Evolutionary conservation across 2,888 invertebrate genomes (phyloP), one percentile per base, ranked within the genome.

Genomic region (Eupithecia centaureata): DNA sequence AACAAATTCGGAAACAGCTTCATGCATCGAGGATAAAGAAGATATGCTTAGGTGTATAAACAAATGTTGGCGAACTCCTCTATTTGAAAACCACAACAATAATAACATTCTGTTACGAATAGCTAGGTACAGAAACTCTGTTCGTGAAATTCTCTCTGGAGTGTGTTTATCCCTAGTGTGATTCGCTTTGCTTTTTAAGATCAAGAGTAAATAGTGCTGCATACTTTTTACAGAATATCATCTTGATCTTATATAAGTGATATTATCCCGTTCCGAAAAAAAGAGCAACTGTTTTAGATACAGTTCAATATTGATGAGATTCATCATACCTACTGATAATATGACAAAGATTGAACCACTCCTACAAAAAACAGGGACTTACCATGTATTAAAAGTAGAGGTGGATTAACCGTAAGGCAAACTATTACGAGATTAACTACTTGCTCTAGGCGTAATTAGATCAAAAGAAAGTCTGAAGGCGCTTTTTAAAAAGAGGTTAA

Each of bases 81-180:
- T 52, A 52, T 52, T 52, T 13, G 52, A 52, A 52, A 27, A 52
- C 52, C 27, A 15, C 52, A 52, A 27, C 27, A 27, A 27, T 27
- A 27, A 52, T 27, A 27, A 52, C 25, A 27, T 15, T 5, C 51
- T 4, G 51, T 27, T 13, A 12, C 5, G 52, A 27, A 52, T 22
- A 47, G 10, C 32, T 32, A 32, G 8, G 47, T 52, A 27, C 27
- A 27, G 8, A 15, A 52, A 52, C 52, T 52, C 52, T 7, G 1
- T 52, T 27, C 27, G 13, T 25, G 15, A 52, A 27, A 27, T 52
- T 27, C 27, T 47, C 47, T 42, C 42, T 38, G 8, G 38, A 7
- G 22, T 47, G 22, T 18, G 7, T 18, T 18, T 22, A 4, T 47
- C 22, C 2, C 18, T 35, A 5, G 47, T 47, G 22, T 7, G 27